Percentiles rank a stretch among this genome's conserved stretches.
Conservation (phyloP, 2,797 vertebrate genomes). For the Enteromius fasciolatus region DNA sequence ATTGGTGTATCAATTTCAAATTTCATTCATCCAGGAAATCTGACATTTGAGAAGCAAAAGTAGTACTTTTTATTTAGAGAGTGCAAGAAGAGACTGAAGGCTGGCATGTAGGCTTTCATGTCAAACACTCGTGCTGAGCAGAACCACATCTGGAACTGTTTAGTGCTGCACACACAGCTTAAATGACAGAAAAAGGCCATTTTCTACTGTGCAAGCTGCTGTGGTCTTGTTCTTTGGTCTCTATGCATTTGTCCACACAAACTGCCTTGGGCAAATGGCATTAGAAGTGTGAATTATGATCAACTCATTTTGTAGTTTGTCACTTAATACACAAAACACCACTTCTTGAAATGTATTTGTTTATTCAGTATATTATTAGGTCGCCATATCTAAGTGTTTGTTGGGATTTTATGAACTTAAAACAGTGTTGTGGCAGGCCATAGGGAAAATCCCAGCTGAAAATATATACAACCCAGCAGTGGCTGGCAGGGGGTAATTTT, state of each 20-base stretch:
- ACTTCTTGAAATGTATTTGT: neutral
- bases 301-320: neutral
- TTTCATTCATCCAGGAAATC: neutral
- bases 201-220: conserved; percentile 48
- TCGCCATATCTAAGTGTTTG: conserved; percentile 13
- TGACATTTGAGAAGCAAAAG: neutral
- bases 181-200: conserved; percentile 46
- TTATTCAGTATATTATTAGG: conserved; percentile 23
- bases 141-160: conserved; percentile 63
- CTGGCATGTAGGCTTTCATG: conserved; percentile 34
- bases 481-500: conserved; percentile 31
- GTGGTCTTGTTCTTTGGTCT: conserved; percentile 35
- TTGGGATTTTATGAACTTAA: conserved; percentile 19
- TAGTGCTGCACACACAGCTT: conserved; percentile 51
- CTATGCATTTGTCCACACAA: conserved; percentile 18
- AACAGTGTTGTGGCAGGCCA: conserved; percentile 17
- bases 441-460: conserved; percentile 39
- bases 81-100: conserved; percentile 32
- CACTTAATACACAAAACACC: neutral
- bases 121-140: conserved; percentile 48
- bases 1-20: neutral
- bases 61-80: neutral
- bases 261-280: conserved; percentile 25
- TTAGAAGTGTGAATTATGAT: neutral
- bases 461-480: conserved; percentile 47